Conservation (phyloP, 1,140 invertebrate species). For the Nasonia giraulti region DNA sequence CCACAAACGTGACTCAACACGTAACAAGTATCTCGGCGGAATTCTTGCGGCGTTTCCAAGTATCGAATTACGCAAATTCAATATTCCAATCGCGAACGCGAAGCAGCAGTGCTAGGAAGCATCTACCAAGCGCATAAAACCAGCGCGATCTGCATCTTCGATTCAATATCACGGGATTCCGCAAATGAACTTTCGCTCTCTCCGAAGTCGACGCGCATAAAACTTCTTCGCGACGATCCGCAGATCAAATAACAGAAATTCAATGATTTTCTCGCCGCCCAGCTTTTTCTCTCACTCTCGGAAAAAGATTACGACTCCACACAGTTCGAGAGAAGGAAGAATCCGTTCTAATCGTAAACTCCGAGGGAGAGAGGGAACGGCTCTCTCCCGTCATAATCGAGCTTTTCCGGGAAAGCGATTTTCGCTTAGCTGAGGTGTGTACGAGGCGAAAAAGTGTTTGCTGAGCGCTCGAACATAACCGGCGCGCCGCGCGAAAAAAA, state of each 20-base stretch:
- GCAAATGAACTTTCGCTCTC: too few species aligned
- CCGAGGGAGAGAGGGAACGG: conserved; percentile 39
- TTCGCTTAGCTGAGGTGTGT: conserved; percentile 55
- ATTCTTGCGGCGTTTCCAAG: background rate
- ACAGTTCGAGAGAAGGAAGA: background rate
- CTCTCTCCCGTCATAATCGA: conserved; percentile 58
- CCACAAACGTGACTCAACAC: background rate
- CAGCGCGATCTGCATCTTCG: background rate
- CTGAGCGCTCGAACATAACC: background rate
- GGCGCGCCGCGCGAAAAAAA: conserved; percentile 45
- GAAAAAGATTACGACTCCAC: background rate
- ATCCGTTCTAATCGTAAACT: conserved; percentile 52
- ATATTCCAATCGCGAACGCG: conserved; percentile 1
- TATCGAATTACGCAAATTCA: background rate
- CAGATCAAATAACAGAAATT: conserved; percentile 39
- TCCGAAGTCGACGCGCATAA: too few species aligned
- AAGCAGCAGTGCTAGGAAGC: background rate
- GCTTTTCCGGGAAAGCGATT: conserved; percentile 66
- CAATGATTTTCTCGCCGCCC: background rate
- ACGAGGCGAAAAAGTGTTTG: conserved; percentile 21
- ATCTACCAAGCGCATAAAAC: too few species aligned
- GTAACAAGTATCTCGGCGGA: too few species aligned
- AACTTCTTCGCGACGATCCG: background rate
- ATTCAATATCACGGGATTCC: too few species aligned
- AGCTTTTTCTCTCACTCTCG: background rate